Evolutionary conservation across 2,797 vertebrate species (phyloP).

Genomic region (Pipistrellus kuhlii): DNA sequence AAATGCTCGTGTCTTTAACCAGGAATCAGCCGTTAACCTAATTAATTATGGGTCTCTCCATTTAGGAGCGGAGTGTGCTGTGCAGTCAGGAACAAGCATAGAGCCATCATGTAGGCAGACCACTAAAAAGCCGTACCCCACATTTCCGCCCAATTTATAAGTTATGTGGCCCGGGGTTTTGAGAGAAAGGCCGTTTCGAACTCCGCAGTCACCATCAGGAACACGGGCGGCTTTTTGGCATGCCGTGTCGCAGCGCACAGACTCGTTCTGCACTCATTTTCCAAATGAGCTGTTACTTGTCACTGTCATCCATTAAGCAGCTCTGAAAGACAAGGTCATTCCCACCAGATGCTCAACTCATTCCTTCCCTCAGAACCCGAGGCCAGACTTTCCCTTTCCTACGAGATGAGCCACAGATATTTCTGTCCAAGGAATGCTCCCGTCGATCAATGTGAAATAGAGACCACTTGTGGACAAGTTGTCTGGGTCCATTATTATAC

Average conservation of each 20-base stretch:
- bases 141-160: constrained; percentile 16
- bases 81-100: not conserved
- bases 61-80: not conserved
- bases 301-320: constrained; percentile 68
- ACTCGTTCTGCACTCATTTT: constrained; percentile 34
- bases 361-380: constrained; percentile 42
- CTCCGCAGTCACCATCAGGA: constrained; percentile 36
- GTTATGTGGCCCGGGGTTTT: not conserved
- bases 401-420: constrained; percentile 43
- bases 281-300: constrained; percentile 68
- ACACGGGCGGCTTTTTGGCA: constrained; percentile 34
- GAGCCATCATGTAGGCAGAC: not conserved
- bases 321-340: constrained; percentile 69
- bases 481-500: constrained; percentile 6
- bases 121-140: not conserved
- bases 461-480: constrained; percentile 63
- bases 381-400: constrained; percentile 29
- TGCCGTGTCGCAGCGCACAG: not conserved
- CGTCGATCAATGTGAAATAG: constrained; percentile 66
- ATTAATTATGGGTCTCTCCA: not conserved
- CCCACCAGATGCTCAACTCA: constrained; percentile 64
- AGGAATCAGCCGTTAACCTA: not conserved
- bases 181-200: constrained; percentile 24
- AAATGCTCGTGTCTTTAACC: not conserved
- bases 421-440: constrained; percentile 45